phyloP scores from a whole-genome alignment of 2,888 invertebrate species.

The Cyaniris semiargus region DNA sequence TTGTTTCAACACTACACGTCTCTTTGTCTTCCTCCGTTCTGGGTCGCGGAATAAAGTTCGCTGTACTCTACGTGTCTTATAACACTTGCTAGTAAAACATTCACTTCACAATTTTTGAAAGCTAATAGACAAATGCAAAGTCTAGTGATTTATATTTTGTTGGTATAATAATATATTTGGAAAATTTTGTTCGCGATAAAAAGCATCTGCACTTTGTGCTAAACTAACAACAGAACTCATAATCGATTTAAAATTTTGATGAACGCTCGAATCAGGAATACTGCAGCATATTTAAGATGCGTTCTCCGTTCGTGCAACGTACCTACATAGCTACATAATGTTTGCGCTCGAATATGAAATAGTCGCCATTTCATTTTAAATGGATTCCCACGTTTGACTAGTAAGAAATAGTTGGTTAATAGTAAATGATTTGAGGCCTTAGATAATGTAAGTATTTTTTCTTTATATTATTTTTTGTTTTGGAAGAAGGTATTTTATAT shows the following conservation, averaged over 20 bases:
- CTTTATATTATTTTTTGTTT: too few species aligned
- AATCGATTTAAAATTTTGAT: conserved; percentile 7
- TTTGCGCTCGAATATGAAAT: conserved; percentile 54
- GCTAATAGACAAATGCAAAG: too few species aligned
- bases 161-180: too few species aligned
- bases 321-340: conserved; percentile 22
- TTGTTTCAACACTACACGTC: conserved; percentile 27
- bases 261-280: neutral
- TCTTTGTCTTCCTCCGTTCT: conserved; percentile 29
- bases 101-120: neutral
- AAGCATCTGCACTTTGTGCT: neutral
- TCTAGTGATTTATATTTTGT: too few species aligned
- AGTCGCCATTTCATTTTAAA: conserved; percentile 56
- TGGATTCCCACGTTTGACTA: conserved; percentile 43
- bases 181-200: too few species aligned
- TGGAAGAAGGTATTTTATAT: too few species aligned
- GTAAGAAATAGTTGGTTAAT: neutral
- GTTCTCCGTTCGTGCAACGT: neutral
- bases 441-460: too few species aligned
- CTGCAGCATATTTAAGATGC: neutral
- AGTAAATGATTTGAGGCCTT: too few species aligned
- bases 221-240: conserved; percentile 4
- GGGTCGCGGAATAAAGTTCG: conserved; percentile 25
- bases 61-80: neutral
- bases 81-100: neutral